Evolutionary conservation across 2,888 invertebrate species (phyloP).

Genomic region (Julus scanicus): DNA sequence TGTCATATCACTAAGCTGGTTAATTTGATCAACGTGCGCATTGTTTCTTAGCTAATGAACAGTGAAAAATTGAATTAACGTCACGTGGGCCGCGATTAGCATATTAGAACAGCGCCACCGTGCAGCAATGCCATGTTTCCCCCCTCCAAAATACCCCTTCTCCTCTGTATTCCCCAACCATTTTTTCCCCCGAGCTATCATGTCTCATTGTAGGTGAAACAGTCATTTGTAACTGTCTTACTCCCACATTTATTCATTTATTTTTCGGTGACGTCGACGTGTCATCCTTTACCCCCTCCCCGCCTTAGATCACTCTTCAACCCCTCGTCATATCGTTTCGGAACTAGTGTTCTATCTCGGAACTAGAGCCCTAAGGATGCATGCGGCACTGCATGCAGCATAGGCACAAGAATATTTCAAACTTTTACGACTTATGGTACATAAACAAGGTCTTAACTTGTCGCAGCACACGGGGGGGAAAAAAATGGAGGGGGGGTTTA

Average conservation of each 20-base stretch:
- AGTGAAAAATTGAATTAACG: slow-evolving; percentile 56
- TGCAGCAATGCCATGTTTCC: neutral
- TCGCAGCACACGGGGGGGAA: no score
- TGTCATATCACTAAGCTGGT: slow-evolving; percentile 50
- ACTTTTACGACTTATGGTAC: no score
- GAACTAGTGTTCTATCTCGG: neutral
- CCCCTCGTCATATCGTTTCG: neutral
- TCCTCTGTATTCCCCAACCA: slow-evolving; percentile 14
- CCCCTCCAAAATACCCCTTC: neutral
- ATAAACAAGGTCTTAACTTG: no score
- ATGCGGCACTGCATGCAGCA: neutral
- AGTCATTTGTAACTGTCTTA: slow-evolving; percentile 38
- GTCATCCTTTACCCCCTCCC: slow-evolving; percentile 14
- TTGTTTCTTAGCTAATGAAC: slow-evolving; percentile 52
- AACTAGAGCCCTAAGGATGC: neutral
- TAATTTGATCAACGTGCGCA: slow-evolving; percentile 48
- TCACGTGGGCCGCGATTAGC: slow-evolving; percentile 52
- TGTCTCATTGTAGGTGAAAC: slow-evolving; percentile 36
- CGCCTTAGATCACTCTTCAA: neutral
- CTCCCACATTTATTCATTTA: slow-evolving; percentile 42
- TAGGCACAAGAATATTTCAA: neutral
- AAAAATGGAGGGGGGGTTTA: no score
- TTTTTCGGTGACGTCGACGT: slow-evolving; percentile 29
- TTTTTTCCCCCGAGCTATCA: slow-evolving; percentile 37
- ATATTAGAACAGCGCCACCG: slow-evolving; percentile 47